Evolutionary conservation across 2,113 vertebrate genomes (phyloP).

Genomic region (Polypterus senegalus): DNA sequence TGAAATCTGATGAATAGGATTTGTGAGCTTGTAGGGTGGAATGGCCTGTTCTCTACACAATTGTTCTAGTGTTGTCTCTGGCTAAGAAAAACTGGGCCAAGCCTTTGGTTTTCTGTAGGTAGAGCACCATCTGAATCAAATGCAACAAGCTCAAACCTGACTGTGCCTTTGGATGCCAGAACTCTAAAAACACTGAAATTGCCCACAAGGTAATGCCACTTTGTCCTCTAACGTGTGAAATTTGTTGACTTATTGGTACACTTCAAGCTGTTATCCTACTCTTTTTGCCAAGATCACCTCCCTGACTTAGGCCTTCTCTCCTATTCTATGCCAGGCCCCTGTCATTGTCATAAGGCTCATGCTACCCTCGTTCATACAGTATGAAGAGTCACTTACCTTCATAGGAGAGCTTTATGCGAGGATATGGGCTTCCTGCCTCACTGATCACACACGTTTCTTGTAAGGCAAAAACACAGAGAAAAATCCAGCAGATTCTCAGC

Average conservation of each 20-base stretch:
- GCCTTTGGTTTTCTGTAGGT: no score
- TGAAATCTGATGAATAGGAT: no score
- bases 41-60: no score
- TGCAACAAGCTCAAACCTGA: no score
- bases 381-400: conserved; percentile 36
- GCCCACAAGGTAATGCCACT: no score
- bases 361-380: background rate
- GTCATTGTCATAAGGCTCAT: background rate
- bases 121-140: no score
- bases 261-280: background rate
- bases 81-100: no score
- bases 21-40: no score
- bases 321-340: background rate
- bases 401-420: conserved; percentile 51
- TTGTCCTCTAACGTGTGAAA: background rate
- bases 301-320: background rate
- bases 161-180: no score
- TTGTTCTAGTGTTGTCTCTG: no score
- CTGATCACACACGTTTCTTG: conserved; percentile 29
- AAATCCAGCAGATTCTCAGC: conserved; percentile 39
- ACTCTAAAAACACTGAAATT: no score
- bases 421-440: conserved; percentile 29
- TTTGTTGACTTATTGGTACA: background rate
- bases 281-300: background rate
- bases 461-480: conserved; percentile 35